phyloP scores from a whole-genome alignment of 2,797 vertebrate genomes.

The Amazona ochrocephala region DNA sequence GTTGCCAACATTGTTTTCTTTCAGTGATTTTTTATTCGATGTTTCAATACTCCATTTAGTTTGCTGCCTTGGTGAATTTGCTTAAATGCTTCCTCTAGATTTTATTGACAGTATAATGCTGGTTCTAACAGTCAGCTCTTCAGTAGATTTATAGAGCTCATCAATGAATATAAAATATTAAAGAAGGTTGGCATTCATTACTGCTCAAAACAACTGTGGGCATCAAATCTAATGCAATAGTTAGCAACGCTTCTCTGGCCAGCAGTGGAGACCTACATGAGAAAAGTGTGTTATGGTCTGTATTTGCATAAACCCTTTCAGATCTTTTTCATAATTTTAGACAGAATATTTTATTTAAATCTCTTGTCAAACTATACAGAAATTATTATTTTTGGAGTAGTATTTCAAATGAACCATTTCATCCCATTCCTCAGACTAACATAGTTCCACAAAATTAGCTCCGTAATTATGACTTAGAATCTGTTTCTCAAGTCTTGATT shows the following conservation, averaged over 20 bases:
- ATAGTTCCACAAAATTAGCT: background rate
- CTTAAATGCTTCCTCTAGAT: slow-evolving; percentile 55
- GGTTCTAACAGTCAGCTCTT: slow-evolving; percentile 23
- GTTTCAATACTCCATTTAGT: slow-evolving; percentile 2
- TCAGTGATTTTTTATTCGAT: background rate
- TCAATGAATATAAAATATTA: slow-evolving; percentile 62
- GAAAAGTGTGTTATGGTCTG: background rate
- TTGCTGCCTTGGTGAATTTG: slow-evolving; percentile 13
- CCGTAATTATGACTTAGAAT: background rate
- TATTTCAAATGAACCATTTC: background rate
- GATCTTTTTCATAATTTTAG: background rate
- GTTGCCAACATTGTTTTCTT: background rate
- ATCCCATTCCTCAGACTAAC: background rate
- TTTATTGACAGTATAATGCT: slow-evolving; percentile 38
- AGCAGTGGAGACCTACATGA: background rate
- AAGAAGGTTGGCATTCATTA: slow-evolving; percentile 18
- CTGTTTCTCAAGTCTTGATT: background rate
- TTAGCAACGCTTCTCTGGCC: background rate
- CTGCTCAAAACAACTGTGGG: background rate
- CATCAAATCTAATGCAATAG: background rate
- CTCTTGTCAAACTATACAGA: background rate
- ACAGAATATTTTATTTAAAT: background rate
- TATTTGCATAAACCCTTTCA: background rate
- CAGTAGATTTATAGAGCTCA: slow-evolving; percentile 52
- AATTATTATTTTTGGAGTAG: background rate